Evolutionary conservation across 1,140 invertebrate species (phyloP), one percentile per base, ranked within the genome.

Genomic region (Psix sp.): DNA sequence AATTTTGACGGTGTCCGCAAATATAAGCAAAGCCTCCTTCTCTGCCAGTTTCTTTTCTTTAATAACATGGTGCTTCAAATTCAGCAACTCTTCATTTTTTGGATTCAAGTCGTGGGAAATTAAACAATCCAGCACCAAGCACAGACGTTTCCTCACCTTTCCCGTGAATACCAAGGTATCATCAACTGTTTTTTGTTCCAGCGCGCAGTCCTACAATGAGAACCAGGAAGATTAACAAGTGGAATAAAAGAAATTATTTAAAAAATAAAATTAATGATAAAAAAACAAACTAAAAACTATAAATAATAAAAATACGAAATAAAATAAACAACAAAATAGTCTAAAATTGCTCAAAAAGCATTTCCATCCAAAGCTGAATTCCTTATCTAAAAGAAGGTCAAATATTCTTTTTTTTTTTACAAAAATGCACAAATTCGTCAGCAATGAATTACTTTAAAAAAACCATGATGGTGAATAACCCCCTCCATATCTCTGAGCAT

Each of bases 31-130:
- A 17, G 93, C 92, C 84, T 95, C 93, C 76, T 90, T 91, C 81
- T 95, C 94, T 6, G 89, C 88, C 18, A 95, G 88, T 83, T 93
- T 94, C 76, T 94, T 94, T 71, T 94, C 92, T 83, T 91, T 92
- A 40, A 94, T 94, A 3, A 95, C 92, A 86, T 95, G 94, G 81
- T 94, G 92, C 76, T 95, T 94, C 5, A 95, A 86, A 84, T 94
- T 95, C 14, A 94, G 90, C 1, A 93, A 83, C 74, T 93, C 90
- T 14, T 88, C 89, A 33, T 90, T 93, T 76, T 90, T 89, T 31
- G 90, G 89, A 83, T 90, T 91, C 77, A 93, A 94, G 79, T 94
- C 92, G 78, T 95, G 93, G 1, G 92, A 87, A 10, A 90, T 91
- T 3, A 94, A 88, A 84, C 93, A 94, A 80, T 95, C 94, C 17